Evolutionary conservation across 2,797 vertebrate species (phyloP).

Genomic region (Tokudaia muenninki): DNA sequence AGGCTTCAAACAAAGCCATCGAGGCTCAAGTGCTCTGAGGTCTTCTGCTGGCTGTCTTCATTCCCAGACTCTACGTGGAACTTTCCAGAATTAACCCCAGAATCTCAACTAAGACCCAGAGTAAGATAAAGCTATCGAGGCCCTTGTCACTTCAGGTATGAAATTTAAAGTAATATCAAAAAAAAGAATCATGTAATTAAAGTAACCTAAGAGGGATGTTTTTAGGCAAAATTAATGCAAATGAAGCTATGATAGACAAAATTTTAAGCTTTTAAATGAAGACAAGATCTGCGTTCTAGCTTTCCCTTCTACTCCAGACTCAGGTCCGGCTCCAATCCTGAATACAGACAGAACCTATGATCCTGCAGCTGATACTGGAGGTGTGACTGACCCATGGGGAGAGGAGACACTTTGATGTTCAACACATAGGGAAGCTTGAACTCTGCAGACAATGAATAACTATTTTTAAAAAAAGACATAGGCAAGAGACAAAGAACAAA

Average conservation of each 20-base stretch:
- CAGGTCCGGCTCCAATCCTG: background rate
- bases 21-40: background rate
- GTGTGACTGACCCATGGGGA: fast-evolving
- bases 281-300: background rate
- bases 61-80: background rate
- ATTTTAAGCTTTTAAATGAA: slow-evolving; percentile 5
- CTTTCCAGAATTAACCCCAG: slow-evolving; percentile 6
- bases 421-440: background rate
- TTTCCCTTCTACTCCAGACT: no score
- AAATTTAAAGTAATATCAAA: background rate
- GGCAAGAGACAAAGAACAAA: background rate
- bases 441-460: background rate
- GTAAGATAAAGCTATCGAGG: background rate
- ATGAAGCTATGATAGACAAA: background rate
- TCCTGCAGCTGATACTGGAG: background rate
- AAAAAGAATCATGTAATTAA: background rate
- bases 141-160: background rate
- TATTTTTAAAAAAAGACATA: background rate
- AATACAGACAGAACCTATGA: background rate
- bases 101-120: background rate
- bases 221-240: slow-evolving; percentile 41
- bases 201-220: background rate
- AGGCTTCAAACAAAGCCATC: background rate
- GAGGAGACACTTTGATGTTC: background rate
- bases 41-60: background rate